Evolutionary conservation across 2,797 vertebrate species (phyloP).

Genomic region (Carapus acus): DNA sequence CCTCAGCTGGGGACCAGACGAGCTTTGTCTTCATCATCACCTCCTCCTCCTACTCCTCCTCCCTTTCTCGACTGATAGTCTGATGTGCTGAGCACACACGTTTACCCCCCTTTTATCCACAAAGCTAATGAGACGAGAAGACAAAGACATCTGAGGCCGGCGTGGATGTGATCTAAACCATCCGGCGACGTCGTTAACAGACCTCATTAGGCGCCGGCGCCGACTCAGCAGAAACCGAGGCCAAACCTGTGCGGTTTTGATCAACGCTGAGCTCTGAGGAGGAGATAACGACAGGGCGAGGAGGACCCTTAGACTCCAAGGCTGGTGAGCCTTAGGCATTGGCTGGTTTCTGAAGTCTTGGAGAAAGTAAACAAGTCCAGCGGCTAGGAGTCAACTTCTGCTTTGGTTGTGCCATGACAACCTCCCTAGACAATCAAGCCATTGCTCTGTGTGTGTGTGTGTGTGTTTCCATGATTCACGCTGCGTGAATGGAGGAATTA

Average conservation of each 20-base stretch:
- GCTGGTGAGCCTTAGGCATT: no score
- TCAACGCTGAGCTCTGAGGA: slow-evolving; percentile 46
- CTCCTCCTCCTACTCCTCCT: slow-evolving; percentile 27
- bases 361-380: no score
- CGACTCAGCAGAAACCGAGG: no score
- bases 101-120: slow-evolving; percentile 32
- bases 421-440: slow-evolving; percentile 21
- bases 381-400: no score
- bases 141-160: slow-evolving; percentile 42
- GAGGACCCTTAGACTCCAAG: no score
- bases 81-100: slow-evolving; percentile 44
- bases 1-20: slow-evolving; percentile 5
- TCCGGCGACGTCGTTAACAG: slow-evolving; percentile 43
- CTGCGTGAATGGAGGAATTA: slow-evolving; percentile 13
- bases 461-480: not conserved
- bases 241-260: no score
- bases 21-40: slow-evolving; percentile 19
- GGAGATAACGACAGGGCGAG: no score
- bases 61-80: slow-evolving; percentile 4
- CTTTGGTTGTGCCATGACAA: no score
- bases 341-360: no score
- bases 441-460: not conserved
- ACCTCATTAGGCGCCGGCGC: slow-evolving; percentile 62
- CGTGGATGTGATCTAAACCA: slow-evolving; percentile 38
- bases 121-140: slow-evolving; percentile 45